phyloP scores from a whole-genome alignment of 2,113 vertebrate species.

The Ictalurus furcatus region DNA sequence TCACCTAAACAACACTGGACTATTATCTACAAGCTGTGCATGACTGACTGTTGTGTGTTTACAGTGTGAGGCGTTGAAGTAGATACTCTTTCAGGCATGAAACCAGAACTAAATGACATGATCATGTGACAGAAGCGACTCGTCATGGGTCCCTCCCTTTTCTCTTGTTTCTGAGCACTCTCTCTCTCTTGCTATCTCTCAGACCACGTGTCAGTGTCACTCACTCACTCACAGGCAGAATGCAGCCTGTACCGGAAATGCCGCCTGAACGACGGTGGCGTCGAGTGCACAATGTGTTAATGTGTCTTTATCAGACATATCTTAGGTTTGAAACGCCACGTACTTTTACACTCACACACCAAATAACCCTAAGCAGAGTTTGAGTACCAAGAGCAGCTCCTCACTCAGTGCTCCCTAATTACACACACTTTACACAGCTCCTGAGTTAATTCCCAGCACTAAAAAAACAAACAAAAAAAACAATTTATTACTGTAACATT shows the following conservation, averaged over 20 bases:
- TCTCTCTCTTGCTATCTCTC: constrained; percentile 26
- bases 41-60: constrained; percentile 45
- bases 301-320: constrained; percentile 19
- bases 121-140: constrained; percentile 56
- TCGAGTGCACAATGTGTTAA: constrained; percentile 36
- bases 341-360: not conserved
- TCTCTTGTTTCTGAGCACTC: constrained; percentile 28
- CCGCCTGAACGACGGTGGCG: constrained; percentile 34
- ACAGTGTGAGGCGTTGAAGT: constrained; percentile 47
- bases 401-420: constrained; percentile 34
- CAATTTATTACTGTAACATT: constrained; percentile 35
- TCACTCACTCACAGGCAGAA: constrained; percentile 42
- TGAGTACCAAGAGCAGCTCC: constrained; percentile 29
- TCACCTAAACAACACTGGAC: constrained; percentile 1
- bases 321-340: constrained; percentile 20
- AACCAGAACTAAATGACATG: constrained; percentile 53
- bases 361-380: not conserved
- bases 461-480: constrained; percentile 12
- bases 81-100: constrained; percentile 44
- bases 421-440: constrained; percentile 39
- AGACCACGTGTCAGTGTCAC: constrained; percentile 60
- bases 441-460: constrained; percentile 35
- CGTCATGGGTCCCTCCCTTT: constrained; percentile 42
- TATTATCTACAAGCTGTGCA: constrained; percentile 15
- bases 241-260: constrained; percentile 47